Percentiles rank a stretch among this genome's conserved stretches.
phyloP scores from a whole-genome alignment of 2,113 vertebrate genomes.

The Symphodus melops region DNA sequence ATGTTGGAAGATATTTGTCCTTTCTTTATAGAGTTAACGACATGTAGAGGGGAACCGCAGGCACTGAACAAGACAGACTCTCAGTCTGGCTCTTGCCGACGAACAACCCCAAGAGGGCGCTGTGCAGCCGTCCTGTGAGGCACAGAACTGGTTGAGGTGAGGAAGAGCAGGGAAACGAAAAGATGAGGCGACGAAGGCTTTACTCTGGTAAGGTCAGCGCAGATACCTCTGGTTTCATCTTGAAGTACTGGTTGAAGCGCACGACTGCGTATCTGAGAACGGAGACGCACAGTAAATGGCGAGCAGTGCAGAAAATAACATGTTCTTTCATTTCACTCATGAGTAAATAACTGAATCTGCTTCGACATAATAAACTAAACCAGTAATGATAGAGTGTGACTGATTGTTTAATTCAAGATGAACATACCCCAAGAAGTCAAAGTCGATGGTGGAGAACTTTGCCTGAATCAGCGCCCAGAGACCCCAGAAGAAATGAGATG shows the following conservation, averaged over 20 bases:
- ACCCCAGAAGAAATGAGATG: conserved; percentile 98
- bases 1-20: conserved; percentile 28
- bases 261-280: conserved; percentile 91
- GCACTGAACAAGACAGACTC: conserved; percentile 39
- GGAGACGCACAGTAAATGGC: neutral
- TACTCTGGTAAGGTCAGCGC: conserved; percentile 90
- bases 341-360: conserved; percentile 16
- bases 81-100: conserved; percentile 47
- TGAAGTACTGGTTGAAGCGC: conserved; percentile 97
- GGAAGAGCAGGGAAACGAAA: conserved; percentile 39
- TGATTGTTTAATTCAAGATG: neutral
- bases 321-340: neutral
- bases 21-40: conserved; percentile 11
- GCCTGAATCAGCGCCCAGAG: conserved; percentile 98
- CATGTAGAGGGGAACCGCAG: conserved; percentile 27
- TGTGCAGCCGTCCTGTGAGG: conserved; percentile 27
- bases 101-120: conserved; percentile 45
- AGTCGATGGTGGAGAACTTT: conserved; percentile 96
- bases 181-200: conserved; percentile 20
- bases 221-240: conserved; percentile 93
- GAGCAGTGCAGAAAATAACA: neutral
- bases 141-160: conserved; percentile 47
- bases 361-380: neutral
- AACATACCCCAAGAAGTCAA: conserved; percentile 96
- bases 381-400: neutral